phyloP scores from a whole-genome alignment of 2,888 invertebrate genomes.

The Agrenia bidenticulata region DNA sequence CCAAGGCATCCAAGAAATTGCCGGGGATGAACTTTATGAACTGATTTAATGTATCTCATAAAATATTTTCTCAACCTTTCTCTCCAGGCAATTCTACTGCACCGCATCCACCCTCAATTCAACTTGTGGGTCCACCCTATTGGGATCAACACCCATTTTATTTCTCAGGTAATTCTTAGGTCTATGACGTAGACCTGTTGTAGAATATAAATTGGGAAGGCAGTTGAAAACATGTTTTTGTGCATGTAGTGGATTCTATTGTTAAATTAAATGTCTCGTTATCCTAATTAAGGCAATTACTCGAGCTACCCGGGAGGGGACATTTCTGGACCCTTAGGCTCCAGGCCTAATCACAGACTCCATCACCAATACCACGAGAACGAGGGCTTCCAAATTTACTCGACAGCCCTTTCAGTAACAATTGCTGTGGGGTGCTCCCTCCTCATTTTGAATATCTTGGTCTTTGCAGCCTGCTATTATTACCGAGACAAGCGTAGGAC shows the following conservation, averaged over 20 bases:
- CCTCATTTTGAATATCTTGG: slow-evolving; percentile 84
- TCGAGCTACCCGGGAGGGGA: slow-evolving; percentile 35
- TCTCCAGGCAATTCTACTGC: slow-evolving; percentile 41
- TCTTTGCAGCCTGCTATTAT: slow-evolving; percentile 84
- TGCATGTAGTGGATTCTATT: too few species aligned
- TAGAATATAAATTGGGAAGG: too few species aligned
- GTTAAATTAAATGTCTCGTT: not conserved
- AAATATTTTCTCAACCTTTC: too few species aligned
- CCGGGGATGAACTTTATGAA: too few species aligned
- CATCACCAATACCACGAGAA: slow-evolving; percentile 27
- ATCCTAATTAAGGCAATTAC: slow-evolving; percentile 28
- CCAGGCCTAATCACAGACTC: slow-evolving; percentile 28
- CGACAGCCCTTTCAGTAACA: slow-evolving; percentile 86
- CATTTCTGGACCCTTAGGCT: slow-evolving; percentile 32
- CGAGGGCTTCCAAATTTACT: slow-evolving; percentile 74
- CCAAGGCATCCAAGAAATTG: too few species aligned
- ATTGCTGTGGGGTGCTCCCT: slow-evolving; percentile 93
- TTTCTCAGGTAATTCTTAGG: slow-evolving; percentile 14
- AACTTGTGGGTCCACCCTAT: slow-evolving; percentile 48
- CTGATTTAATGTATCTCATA: not conserved
- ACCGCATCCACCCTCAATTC: slow-evolving; percentile 46
- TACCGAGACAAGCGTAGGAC: slow-evolving; percentile 75
- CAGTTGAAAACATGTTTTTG: too few species aligned
- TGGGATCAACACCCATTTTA: slow-evolving; percentile 49
- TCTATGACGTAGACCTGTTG: too few species aligned